Evolutionary conservation across 1,140 invertebrate species (phyloP).

Genomic region (Camponotus pennsylvanicus): DNA sequence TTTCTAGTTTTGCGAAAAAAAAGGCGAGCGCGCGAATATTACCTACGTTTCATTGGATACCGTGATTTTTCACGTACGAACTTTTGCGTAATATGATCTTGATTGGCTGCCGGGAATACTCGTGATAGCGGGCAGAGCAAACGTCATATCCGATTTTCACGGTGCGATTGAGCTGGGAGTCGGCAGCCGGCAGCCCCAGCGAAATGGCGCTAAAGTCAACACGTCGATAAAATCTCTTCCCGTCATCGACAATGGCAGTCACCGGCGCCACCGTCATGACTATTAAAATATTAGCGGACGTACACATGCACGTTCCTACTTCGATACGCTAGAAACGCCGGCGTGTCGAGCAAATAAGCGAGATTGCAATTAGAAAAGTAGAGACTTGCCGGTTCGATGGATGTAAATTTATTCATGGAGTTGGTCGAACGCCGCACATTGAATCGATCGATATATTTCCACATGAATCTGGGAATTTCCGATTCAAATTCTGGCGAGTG

Average conservation of each 20-base stretch:
- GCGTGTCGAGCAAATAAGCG: conserved; percentile 54
- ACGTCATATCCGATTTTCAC: conserved; percentile 68
- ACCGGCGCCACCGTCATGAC: conserved; percentile 36
- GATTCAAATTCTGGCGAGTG: conserved; percentile 35
- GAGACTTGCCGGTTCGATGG: conserved; percentile 59
- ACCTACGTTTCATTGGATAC: not conserved
- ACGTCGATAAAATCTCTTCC: conserved; percentile 64
- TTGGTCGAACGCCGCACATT: conserved; percentile 30
- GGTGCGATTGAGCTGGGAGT: conserved; percentile 67
- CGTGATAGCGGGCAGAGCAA: conserved; percentile 55
- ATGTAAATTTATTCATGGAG: conserved; percentile 63
- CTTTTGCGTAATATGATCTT: conserved; percentile 50
- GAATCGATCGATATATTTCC: conserved; percentile 41
- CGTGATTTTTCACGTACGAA: conserved; percentile 45
- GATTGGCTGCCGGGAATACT: conserved; percentile 51
- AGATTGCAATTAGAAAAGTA: conserved; percentile 60
- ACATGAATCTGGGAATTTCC: conserved; percentile 23
- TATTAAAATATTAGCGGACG: conserved; percentile 57
- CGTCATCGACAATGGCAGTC: conserved; percentile 46
- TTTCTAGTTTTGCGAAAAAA: conserved; percentile 1
- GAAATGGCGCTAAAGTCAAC: conserved; percentile 65
- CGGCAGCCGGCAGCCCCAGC: conserved; percentile 39
- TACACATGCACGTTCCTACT: not conserved
- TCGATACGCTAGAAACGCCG: conserved; percentile 17
- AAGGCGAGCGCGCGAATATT: not conserved